Base-by-base conservation (phyloP, 2,113 vertebrate genomes). In the Amia ocellicauda region DNA sequence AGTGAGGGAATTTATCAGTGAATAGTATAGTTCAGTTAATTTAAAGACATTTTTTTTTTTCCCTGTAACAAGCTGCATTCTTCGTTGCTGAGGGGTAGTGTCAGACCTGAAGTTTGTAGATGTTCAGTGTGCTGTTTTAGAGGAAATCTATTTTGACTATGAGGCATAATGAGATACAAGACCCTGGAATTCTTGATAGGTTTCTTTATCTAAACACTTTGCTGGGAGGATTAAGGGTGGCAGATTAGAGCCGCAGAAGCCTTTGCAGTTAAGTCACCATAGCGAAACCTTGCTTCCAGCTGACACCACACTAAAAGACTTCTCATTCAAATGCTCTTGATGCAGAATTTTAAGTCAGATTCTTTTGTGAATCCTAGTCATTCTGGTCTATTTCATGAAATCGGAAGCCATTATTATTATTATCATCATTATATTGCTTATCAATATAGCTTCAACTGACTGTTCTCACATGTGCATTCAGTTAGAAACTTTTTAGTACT, bases 221-320 rank as follows among this genome's bases (percentile, higher is more conserved):
- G 67, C 75, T 31, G 72, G 58, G 60, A 65, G 79, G 80, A 80
- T 86, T 83, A 84, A 19, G 68, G 64, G 69, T 70, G 70, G 67
- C 72, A 78, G 77, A 81, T 83, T 77, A 80, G 61, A 78, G 73
- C 63, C 54, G 52, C 45, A 13, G 43, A 72, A 68, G 61, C 58
- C 59, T 42, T 74, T 43, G 66, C 74, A 67, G 67, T 62, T 79
- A 68, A 76, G 19, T 72, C 71, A 69, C 56, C 66, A 60, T 68
- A 70, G 65, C 16, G 51, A 68, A 69, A 64, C 64, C 69, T 68
- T 58, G 69, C 71, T 78, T 80, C 71, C 43, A 76, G 69, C 77
- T 72, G 75, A 78, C 71, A 69, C 69, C 61, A 70, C 43, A 68
- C 69, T 60, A 4, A 47, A 47, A 47, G 45, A 47, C 45, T 47